Base-by-base conservation (phyloP, 2,797 vertebrate genomes). In the Labeo calbasu region DNA sequence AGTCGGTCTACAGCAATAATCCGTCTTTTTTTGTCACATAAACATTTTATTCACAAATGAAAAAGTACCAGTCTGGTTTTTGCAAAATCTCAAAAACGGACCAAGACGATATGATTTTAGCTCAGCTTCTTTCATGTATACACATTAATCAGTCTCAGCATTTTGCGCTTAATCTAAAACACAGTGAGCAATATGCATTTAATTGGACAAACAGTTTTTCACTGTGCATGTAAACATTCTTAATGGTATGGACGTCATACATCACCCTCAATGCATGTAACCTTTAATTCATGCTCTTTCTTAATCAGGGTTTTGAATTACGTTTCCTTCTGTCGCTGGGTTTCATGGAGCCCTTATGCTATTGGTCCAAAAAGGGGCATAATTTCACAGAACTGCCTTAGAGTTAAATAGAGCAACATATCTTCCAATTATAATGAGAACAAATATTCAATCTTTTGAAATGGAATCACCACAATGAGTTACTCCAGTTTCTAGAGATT, bases 381-480 rank as follows among this genome's bases (percentile, higher is more conserved):
- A 9, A 65, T 84, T 71, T 73, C 14, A 84, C 59, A 73, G 46
- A 63, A 79, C 65, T 66, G 69, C 43, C 46, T 70, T 43, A 23
- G 32, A 57, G 25, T 55, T 73, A 85, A 75, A 72, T 84, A 66
- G 66, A 86, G 81, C 78, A 75, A 78, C 66, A 78, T 32, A 71
- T 77, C 81, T 77, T 82, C 70, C 59, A 88, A 61, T 82, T 88
- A 86, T 79, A 88, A 86, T 70, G 59, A 73, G 68, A 81, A 81
- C 75, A 85, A 85, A 86, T 78, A 81, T 79, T 83, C 51, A 77
- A 63, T 51, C 17, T 40, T 11, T 81, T 66, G 48, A 87, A 68
- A 70, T 36, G 15, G 36, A 84, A 65, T 82, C 57, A 78, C 21
- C 73, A 73, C 75, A 72, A 59, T 3, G 43, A 69, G 53, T 50